These are phyloP conservation scores for Crypturellus tataupa DNA, from an alignment of 2,797 vertebrate genomes.

Conservation along the genomic window DNA sequence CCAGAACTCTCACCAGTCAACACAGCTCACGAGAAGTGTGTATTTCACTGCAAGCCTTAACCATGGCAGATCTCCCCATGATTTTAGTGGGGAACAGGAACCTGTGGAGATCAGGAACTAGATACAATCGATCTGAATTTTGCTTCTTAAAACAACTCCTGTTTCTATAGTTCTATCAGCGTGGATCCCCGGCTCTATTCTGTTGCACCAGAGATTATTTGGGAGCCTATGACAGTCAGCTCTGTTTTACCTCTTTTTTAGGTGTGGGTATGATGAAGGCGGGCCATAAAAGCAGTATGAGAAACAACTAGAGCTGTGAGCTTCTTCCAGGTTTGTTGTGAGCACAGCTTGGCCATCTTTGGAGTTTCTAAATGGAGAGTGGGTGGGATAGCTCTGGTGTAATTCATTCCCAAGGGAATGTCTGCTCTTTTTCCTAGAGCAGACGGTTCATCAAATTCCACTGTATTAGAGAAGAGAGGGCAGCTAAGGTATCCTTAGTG, in stretches of 20 bases:
- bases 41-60: too few relatives aligned
- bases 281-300: not conserved
- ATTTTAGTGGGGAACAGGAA: not conserved
- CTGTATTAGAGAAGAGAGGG: not conserved
- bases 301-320: not conserved
- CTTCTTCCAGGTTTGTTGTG: not conserved
- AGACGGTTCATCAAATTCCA: not conserved
- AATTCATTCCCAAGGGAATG: not conserved
- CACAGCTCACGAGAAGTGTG: not conserved
- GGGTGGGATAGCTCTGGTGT: not conserved
- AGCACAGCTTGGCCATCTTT: not conserved
- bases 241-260: not conserved
- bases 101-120: fast-evolving
- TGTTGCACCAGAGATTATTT: not conserved
- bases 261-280: not conserved
- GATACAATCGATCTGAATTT: not conserved
- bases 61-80: not conserved
- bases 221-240: not conserved
- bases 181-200: not conserved
- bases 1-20: not conserved
- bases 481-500: not conserved
- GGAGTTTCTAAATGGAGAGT: not conserved
- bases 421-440: not conserved
- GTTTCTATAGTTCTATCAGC: not conserved
- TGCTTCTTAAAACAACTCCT: not conserved